Evolutionary conservation across 1,140 invertebrate genomes (phyloP), one percentile per base, ranked within the genome.

Genomic region (Gonatopus flavifemur): DNA sequence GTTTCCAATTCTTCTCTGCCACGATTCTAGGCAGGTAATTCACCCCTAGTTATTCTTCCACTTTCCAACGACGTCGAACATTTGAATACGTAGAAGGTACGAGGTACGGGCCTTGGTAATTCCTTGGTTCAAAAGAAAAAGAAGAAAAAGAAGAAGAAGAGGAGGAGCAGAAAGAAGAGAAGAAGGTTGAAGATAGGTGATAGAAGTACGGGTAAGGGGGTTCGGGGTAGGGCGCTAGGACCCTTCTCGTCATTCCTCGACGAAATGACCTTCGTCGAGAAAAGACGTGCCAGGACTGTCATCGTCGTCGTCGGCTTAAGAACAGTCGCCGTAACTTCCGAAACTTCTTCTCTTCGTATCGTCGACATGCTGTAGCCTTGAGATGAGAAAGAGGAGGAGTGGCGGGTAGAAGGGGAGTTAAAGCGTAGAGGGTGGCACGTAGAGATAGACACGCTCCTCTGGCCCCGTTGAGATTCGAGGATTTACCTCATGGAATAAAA

Each of bases 401-500:
- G 35, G 24, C 20, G 22, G 10, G 31, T 22, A 13, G 21, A 19
- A 28, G 13, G 13, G 30, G 9, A 18, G 43, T 38, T 25, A 42
- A 52, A 37, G 35, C 30, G 49, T 25, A n/a, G n/a, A n/a, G n/a
- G n/a, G n/a, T n/a, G n/a, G n/a, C n/a, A n/a, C n/a, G n/a, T n/a
- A n/a, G 43, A 52, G 31, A 40, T 20, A 36, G 44, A 36, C 33
- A 16, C 50, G n/a, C 16, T 16, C 13, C n/a, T 25, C 18, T 42
- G 19, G 43, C 18, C 32, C 57, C 53, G 57, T 36, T 33, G 52
- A 61, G 57, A 60, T 61, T 60, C 53, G 48, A 56, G 57, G 59
- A 61, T 56, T 60, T 60, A 60, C 48, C 44, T n/a, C 47, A 33
- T 30, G 51, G 33, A 67, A 64, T 66, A 67, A 67, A 67, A 66